phyloP scores from a whole-genome alignment of 2,888 invertebrate species.

The Pammene aurita region DNA sequence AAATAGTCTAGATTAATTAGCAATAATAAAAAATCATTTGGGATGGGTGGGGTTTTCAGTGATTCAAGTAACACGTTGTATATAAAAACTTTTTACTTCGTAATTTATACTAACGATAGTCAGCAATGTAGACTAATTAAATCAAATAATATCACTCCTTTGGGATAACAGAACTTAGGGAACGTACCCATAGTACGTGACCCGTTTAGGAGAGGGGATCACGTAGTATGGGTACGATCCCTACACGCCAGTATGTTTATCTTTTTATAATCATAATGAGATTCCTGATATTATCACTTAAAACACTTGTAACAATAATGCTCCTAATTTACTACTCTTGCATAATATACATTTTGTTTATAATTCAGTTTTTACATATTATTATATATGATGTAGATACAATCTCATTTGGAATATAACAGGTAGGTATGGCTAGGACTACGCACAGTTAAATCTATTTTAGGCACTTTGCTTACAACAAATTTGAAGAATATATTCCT shows the following conservation, averaged over 20 bases:
- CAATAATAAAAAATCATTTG: no score
- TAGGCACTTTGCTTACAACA: constrained; percentile 34
- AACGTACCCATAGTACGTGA: no score
- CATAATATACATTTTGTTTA: constrained; percentile 5
- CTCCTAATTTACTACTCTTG: not conserved
- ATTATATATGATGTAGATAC: not conserved
- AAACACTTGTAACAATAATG: constrained; percentile 5
- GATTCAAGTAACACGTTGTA: not conserved
- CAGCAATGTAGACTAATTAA: constrained; percentile 6
- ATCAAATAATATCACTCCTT: constrained; percentile 33
- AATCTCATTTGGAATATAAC: not conserved
- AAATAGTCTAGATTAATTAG: no score
- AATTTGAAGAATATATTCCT: not conserved
- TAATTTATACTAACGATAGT: constrained; percentile 4
- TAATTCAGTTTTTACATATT: not conserved
- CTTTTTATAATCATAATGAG: constrained; percentile 13
- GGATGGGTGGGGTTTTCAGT: no score
- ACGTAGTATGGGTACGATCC: no score
- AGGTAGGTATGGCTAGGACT: not conserved
- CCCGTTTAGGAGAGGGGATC: no score
- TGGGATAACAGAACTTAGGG: constrained; percentile 16
- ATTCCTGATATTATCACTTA: constrained; percentile 32
- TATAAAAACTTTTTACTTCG: constrained; percentile 25
- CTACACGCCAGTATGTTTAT: constrained; percentile 8
- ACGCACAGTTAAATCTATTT: constrained; percentile 24